Conservation (phyloP, 2,888 invertebrate genomes). For the Cantharis rustica region DNA sequence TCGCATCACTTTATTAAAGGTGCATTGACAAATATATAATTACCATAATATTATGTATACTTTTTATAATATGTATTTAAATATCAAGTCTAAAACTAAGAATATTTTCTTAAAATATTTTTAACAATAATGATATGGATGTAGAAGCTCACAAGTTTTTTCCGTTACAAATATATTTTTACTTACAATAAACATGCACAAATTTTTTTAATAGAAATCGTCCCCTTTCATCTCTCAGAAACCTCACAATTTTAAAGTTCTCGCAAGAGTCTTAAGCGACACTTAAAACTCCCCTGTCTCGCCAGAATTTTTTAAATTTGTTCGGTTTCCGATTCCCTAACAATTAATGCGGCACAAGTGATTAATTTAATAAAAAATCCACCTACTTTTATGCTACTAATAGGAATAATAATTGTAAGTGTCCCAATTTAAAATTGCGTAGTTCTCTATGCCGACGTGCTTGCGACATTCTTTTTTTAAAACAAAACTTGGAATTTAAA, state of each 20-base stretch:
- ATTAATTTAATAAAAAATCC: conserved; percentile 41
- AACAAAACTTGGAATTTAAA: not conserved
- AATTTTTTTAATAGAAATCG: conserved; percentile 3
- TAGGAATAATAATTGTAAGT: conserved; percentile 35
- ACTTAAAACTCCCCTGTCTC: conserved; percentile 42
- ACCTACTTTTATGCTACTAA: conserved; percentile 50
- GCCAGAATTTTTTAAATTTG: conserved; percentile 29
- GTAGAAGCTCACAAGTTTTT: conserved; percentile 47
- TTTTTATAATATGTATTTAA: conserved; percentile 15
- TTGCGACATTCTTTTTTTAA: not conserved
- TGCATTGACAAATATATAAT: conserved; percentile 47
- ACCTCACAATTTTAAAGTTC: conserved; percentile 11
- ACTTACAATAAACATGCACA: conserved; percentile 37
- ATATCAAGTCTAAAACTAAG: conserved; percentile 20
- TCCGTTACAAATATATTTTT: conserved; percentile 7
- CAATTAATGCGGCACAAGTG: conserved; percentile 52
- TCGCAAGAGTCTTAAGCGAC: conserved; percentile 31
- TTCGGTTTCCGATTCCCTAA: conserved; percentile 23
- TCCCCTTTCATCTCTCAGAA: not conserved
- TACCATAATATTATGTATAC: conserved; percentile 20
- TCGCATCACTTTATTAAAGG: conserved; percentile 29
- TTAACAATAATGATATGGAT: conserved; percentile 45
- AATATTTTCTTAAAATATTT: conserved; percentile 32
- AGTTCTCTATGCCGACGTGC: conserved; percentile 25
- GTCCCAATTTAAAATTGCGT: conserved; percentile 37